A percentile compares a stretch with the other conserved stretches of the same genome.
Evolutionary conservation across 2,888 invertebrate species (phyloP).

Genomic region (Oxycera nigricornis): DNA sequence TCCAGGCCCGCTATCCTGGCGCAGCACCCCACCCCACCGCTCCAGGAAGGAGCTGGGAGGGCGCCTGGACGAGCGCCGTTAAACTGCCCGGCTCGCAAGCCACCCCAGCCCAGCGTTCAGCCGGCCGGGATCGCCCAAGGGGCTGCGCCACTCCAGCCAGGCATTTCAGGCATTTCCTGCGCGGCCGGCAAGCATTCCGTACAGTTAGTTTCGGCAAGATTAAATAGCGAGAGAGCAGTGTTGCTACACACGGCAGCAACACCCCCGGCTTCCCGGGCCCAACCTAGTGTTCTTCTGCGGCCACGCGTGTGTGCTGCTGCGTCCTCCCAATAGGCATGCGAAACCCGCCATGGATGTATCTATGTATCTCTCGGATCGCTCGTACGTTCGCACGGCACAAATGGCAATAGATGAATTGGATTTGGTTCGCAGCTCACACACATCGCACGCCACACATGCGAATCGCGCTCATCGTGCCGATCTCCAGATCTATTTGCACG

Average conservation of each 20-base stretch:
- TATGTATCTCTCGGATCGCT: slow-evolving; percentile 11
- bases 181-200: neutral
- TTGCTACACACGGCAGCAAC: neutral
- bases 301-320: neutral
- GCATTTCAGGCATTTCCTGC: slow-evolving; percentile 6
- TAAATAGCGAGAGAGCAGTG: slow-evolving; percentile 2
- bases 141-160: neutral
- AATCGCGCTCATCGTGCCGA: neutral
- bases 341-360: neutral
- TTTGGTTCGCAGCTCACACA: neutral
- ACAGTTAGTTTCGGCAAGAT: neutral
- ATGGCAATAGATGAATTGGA: slow-evolving; percentile 20
- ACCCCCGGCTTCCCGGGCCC: neutral
- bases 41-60: neutral
- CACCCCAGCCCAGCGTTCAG: neutral
- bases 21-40: neutral
- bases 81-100: neutral
- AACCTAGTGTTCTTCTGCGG: neutral
- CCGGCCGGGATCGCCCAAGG: neutral
- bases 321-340: neutral
- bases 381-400: neutral
- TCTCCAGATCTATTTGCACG: neutral
- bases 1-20: neutral
- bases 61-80: no score
- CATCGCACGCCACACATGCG: neutral